Evolutionary conservation across 2,797 vertebrate genomes (phyloP).

Genomic region (Sebastolobus alascanus): DNA sequence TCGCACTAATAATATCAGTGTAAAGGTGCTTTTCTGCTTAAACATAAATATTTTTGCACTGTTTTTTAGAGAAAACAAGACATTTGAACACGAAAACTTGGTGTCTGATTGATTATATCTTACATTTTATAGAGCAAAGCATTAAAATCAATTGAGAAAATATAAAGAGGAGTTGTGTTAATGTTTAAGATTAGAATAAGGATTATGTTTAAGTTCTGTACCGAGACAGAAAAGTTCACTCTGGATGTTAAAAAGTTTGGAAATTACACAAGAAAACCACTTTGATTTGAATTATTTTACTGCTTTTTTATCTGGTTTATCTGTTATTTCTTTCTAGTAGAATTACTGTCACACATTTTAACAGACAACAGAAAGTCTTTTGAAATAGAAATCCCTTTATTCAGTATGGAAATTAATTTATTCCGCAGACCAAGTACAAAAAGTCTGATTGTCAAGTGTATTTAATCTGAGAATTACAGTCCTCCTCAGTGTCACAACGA

Average conservation of each 20-base stretch:
- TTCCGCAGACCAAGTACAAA: background rate
- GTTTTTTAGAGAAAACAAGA: background rate
- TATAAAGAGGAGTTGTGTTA: background rate
- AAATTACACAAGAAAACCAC: background rate
- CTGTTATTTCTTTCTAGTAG: background rate
- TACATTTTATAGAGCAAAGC: background rate
- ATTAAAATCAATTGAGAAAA: background rate
- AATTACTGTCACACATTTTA: background rate
- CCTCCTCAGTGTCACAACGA: background rate
- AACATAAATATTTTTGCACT: background rate
- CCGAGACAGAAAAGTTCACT: background rate
- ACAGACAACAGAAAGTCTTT: background rate
- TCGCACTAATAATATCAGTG: background rate
- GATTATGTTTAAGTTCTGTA: background rate
- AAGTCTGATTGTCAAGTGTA: background rate
- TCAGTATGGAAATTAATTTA: background rate
- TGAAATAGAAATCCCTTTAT: background rate
- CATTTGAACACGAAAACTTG: background rate
- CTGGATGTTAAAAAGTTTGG: background rate
- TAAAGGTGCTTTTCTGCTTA: background rate
- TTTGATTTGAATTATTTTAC: background rate
- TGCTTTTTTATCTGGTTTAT: background rate
- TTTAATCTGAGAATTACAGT: background rate
- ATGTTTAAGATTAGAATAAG: background rate
- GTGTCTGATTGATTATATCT: background rate